Base-by-base conservation (phyloP, 2,888 invertebrate species). In the Metellina segmentata region DNA sequence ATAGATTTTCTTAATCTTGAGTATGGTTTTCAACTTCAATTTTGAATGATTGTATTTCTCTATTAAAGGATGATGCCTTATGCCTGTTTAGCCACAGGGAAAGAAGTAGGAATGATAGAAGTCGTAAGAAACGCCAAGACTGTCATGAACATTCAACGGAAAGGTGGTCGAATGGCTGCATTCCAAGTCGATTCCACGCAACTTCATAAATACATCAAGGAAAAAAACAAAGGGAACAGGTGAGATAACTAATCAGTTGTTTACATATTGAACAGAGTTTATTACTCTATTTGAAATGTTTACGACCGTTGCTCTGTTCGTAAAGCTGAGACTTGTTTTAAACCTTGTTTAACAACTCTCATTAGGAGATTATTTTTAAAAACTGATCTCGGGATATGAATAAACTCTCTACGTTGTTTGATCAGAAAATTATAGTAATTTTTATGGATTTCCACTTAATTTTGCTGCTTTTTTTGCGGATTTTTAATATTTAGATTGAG, bases 71-170 rank as follows among this genome's bases (percentile, higher is more conserved):
- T 96, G 95, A 95, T 95, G 85, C 96, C 96, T 1, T 96, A 96
- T 94, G 95, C 95, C 61, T 96, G 96, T 92, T 94, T 96, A 87
- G 95, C 96, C 7, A 96, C 96, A 72, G 96, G 96, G 4, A 95
- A 95, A 93, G 94, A 94, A 79, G 94, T 94, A 19, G 94, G 94
- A 9, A 93, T 94, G 93, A 96, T 96, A 92, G 96, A 96, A 94
- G 95, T 96, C 86, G 96, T 96, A 11, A 95, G 95, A 34, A 95
- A 95, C 93, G 95, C 96, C 48, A 95, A 95, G 94, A 96, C 96
- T 2, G 95, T 96, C 61, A 96, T 96, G 95, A 95, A 95, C 91
- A 96, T 96, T 92, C 96, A 96, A 94, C 94, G 95, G 61, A 94
- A 94, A 86, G 95, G 95, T 53, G 95, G 95, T n/a, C 94, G 94